Evolutionary conservation across 2,888 invertebrate species (phyloP).

Genomic region (Phortica okadai): DNA sequence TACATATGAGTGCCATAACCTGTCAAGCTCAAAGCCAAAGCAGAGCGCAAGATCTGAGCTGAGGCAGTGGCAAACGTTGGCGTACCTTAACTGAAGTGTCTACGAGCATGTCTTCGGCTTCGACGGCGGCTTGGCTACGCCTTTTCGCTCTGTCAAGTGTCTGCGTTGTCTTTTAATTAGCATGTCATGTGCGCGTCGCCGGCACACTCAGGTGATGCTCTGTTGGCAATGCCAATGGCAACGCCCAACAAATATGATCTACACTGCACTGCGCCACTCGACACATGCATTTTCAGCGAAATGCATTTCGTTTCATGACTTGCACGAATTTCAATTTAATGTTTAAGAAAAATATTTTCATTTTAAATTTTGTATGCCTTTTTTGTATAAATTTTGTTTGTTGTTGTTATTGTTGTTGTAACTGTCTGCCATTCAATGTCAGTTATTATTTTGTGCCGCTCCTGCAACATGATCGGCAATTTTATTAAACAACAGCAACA

Average conservation of each 20-base stretch:
- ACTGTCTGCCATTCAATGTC: constrained; percentile 60
- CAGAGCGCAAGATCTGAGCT: constrained; percentile 8
- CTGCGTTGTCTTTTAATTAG: constrained; percentile 74
- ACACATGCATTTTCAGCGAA: constrained; percentile 46
- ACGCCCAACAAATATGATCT: constrained; percentile 43
- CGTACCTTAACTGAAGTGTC: constrained; percentile 7
- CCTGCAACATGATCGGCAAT: constrained; percentile 65
- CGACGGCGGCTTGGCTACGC: neutral
- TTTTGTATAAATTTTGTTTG: constrained; percentile 37
- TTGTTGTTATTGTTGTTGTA: constrained; percentile 42
- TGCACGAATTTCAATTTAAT: constrained; percentile 68
- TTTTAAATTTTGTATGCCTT: constrained; percentile 39
- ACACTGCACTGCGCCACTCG: neutral
- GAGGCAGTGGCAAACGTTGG: neutral
- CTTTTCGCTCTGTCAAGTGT: constrained; percentile 5
- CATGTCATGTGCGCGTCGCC: constrained; percentile 68
- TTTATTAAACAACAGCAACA: constrained; percentile 44
- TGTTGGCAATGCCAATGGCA: constrained; percentile 34
- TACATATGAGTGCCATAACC: constrained; percentile 33
- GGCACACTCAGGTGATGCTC: constrained; percentile 13
- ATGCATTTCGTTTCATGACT: constrained; percentile 67
- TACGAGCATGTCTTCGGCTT: constrained; percentile 27
- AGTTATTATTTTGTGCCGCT: constrained; percentile 53
- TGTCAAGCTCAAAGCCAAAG: constrained; percentile 32
- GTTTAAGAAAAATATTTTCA: constrained; percentile 57